Base-by-base conservation (phyloP, 2,113 vertebrate genomes). In the Accipiter virgatus region DNA sequence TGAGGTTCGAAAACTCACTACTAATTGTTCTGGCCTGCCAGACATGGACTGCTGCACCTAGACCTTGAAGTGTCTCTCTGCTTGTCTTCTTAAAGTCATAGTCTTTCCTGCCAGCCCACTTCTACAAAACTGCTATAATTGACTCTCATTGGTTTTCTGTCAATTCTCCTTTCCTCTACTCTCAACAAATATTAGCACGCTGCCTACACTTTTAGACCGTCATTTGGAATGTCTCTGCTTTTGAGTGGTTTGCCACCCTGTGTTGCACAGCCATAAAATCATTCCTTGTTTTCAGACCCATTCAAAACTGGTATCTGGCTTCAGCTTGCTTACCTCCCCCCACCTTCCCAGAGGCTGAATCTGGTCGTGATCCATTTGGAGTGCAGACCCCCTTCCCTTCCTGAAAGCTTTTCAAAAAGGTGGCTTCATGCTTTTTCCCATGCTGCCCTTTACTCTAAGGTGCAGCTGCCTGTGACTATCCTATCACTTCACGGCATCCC, bases 191-290 rank as follows among this genome's bases (percentile, higher is more conserved):
- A 40, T 3, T 21, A 40, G 36, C 36, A 43, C 19, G 7, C 12
- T 5, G 25, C 34, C 72, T 53, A 27, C 53, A 17, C n/a, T 66
- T 71, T 59, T 23, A 55, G 50, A 29, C 23, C 23, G 5, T 27
- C 47, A 4, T 29, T 32, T 74, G 10, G 32, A 62, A n/a, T 67
- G 5, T 31, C 59, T 61, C 67, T 31, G 61, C 32, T 62, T 56
- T 56, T 38, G 42, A 86, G 27, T 13, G 0, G 32, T 20, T 70
- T 21, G 23, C 16, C 20, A 19, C 34, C 25, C 14, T 50, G 18
- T 5, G 9, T 32, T 29, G 21, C 34, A 10, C 2, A 29, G 16
- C 15, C 0, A 1, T 67, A 26, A 59, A 66, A 27, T 6, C 0
- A 0, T 38, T 43, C 26, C 32, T 58, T 10, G 11, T 68, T 62